Evolutionary conservation across 2,113 vertebrate species (phyloP), one percentile per base, ranked within the genome.

Genomic region (Sapajus apella): DNA sequence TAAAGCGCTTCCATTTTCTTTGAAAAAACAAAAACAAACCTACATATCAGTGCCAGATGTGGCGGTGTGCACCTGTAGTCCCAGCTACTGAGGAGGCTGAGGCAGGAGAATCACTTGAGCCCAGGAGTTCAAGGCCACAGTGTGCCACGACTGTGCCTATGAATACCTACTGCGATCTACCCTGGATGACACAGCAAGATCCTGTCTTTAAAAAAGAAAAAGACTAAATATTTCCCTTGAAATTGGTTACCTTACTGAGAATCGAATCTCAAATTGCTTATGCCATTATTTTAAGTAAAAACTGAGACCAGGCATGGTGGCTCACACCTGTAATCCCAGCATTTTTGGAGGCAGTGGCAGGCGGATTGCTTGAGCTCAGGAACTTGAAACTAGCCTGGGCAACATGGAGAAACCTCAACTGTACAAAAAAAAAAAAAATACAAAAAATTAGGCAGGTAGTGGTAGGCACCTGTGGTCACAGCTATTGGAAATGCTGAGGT

Each of bases 221-320:
- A 82, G 13, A 76, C 23, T 90, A 83, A 81, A 21, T 37, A 83
- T 43, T 94, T 90, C 55, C n/a, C 79, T 89, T 83, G 43, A 94
- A 94, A 83, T 35, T 90, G 14, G 66, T 35, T 68, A 17, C 32
- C 14, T 68, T 32, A 68, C 66, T 35, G 32, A 35, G 66, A 68
- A 68, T 68, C 14, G 7, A 68, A 68, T 35, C 66, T 68, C 32
- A 90, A 94, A 83, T 50, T 90, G 14, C 45, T 95, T 52, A 50
- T 79, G 37, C 8, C 55, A 85, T 95, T 95, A 95, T 45, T 68
- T 91, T 85, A 90, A 70, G 23, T 37, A 85, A 35, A 68, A 16
- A 68, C 30, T 68, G 32, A 68, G 32, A 30, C 32, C 16, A 17
- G 66, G 13, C 32, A 35, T 8, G 32, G 66, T 68, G 16, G 32